Evolutionary conservation across 2,797 vertebrate genomes (phyloP), one percentile per base, ranked within the genome.

Genomic region (Sciurus vulgaris): DNA sequence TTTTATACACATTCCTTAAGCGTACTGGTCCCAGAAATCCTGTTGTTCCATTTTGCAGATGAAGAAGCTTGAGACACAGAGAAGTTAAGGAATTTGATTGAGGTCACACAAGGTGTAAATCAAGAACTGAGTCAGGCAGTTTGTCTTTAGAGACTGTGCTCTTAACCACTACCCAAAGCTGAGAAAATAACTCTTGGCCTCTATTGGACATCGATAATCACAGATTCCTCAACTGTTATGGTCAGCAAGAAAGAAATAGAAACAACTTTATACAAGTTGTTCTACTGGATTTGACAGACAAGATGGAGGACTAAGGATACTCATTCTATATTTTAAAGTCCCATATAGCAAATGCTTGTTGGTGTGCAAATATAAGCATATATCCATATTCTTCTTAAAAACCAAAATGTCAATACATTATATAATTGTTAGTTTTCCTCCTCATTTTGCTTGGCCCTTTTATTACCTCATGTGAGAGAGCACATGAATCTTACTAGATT

Each of bases 301-400:
- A 59, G 74, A 41, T 73, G n/a, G 30, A 49, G 24, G 51, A 61
- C 5, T 47, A 61, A 91, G 51, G 70, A 44, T 2, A 49, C 17
- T 11, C 38, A 67, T 11, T 38, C 8, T 41, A 14, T 67, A 73
- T 77, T 87, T 93, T 61, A n/a, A 91, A 18, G 7, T 6, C 76
- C 14, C 24, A 1, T 26, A 41, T 5, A 59, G 6, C n/a, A 79
- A 56, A 12, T n/a, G 61, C 12, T 82, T 24, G 35, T 44, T 77
- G 13, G 7, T 56, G 10, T 26, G 11, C 26, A 26, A 61, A 61
- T 61, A 61, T 61, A 61, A 72, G 44, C 35, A 30, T 7, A 9
- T 51, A 70, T 81, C 49, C 78, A 54, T 28, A 76, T 91, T 79
- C 86, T 79, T 61, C 47, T 93, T 79, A 72, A 86, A 90, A 93